A percentile compares a stretch with the other conserved stretches of the same genome.
Conservation (phyloP, 2,113 vertebrate species). For the Carollia perspicillata region DNA sequence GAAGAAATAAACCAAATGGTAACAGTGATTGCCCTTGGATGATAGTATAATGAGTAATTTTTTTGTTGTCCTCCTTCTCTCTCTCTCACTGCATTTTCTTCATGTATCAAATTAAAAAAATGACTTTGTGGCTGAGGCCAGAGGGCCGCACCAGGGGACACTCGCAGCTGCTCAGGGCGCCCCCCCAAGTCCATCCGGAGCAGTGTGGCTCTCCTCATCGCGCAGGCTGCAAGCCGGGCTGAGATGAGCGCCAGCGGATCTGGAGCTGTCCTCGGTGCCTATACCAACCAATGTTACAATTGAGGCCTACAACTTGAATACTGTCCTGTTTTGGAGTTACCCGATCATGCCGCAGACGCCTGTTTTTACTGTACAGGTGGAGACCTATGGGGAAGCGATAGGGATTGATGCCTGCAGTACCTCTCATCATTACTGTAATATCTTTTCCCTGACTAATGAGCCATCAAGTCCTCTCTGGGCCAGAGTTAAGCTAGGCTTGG, state of each 20-base stretch:
- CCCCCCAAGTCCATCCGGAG: no score
- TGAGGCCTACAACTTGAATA: slow-evolving; percentile 72
- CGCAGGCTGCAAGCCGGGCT: no score
- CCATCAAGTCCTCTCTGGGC: slow-evolving; percentile 15
- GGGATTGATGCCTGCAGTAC: slow-evolving; percentile 73
- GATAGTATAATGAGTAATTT: not conserved
- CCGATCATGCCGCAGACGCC: not conserved
- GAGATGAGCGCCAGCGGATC: no score
- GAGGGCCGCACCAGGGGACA: no score
- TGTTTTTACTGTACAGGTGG: slow-evolving; percentile 74
- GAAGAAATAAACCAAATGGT: not conserved
- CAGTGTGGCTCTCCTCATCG: no score
- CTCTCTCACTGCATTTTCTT: not conserved
- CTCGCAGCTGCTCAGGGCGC: no score
- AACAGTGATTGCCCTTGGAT: not conserved
- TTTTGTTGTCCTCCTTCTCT: no score
- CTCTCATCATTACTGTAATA: slow-evolving; percentile 69
- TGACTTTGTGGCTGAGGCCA: not conserved
- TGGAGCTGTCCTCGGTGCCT: slow-evolving; percentile 55
- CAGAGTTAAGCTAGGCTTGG: slow-evolving; percentile 78
- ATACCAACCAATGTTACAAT: slow-evolving; percentile 58
- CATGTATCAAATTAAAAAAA: not conserved
- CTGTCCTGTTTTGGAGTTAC: slow-evolving; percentile 75
- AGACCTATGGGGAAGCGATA: slow-evolving; percentile 45
- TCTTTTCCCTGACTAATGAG: not conserved